These are phyloP conservation scores for Amphipoea oculea DNA, from an alignment of 2,888 invertebrate species.

Conservation along the genomic window DNA sequence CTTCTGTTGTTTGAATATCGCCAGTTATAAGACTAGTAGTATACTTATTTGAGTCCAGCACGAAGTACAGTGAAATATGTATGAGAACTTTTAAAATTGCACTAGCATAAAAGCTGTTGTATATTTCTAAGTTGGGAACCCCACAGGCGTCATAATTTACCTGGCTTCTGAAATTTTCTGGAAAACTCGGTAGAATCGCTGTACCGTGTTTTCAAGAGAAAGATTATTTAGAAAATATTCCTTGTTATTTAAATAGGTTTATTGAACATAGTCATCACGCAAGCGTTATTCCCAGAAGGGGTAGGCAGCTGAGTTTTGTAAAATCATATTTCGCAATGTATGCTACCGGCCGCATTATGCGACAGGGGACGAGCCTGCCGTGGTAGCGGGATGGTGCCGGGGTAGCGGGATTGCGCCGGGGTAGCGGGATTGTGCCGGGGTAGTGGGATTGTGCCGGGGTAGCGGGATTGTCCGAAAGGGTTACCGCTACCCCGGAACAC, in stretches of 20 bases:
- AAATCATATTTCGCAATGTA: not conserved
- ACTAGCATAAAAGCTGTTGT: slow-evolving; percentile 49
- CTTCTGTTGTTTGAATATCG: slow-evolving; percentile 16
- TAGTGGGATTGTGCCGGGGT: no score
- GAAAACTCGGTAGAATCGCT: slow-evolving; percentile 21
- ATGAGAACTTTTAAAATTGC: slow-evolving; percentile 38
- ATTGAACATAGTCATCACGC: not conserved
- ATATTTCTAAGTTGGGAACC: slow-evolving; percentile 37
- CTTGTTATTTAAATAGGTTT: not conserved
- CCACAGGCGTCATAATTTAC: slow-evolving; percentile 37
- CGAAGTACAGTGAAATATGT: slow-evolving; percentile 26
- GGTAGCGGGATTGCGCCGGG: no score
- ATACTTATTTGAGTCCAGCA: slow-evolving; percentile 21
- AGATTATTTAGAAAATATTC: not conserved
- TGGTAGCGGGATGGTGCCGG: no score
- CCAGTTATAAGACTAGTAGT: not conserved
- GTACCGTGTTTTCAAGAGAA: not conserved
- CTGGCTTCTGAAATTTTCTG: slow-evolving; percentile 30
- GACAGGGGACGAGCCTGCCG: not conserved
- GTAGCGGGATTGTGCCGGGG: no score
- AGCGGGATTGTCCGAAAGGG: no score
- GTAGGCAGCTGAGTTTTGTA: no score
- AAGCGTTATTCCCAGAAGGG: not conserved
- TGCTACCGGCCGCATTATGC: not conserved
- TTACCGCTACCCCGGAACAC: no score